Evolutionary conservation across 2,888 invertebrate genomes (phyloP), one percentile per base, ranked within the genome.

Genomic region (Yponomeuta sedellus): DNA sequence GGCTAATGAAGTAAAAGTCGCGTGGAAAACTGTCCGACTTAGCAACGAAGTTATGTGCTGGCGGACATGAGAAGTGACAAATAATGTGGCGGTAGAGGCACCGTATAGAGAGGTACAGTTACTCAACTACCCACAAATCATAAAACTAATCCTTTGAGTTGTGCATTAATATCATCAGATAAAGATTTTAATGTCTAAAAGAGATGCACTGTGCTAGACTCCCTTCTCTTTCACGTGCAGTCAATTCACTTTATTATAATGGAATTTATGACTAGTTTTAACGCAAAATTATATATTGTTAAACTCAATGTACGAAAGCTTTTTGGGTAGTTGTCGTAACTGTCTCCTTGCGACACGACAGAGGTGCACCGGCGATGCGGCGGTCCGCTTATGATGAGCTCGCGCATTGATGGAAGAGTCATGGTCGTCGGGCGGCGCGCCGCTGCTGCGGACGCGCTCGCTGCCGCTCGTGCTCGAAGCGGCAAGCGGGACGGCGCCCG

Each of bases 361-460:
- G 44, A 16, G 44, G 44, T 61, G 61, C 77, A 77, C 77, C 71
- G 74, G 74, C 79, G 86, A 88, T 88, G 81, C 88, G 89, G 89
- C 73, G 76, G 75, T 75, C 70, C 71, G 82, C 84, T 82, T 88
- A 90, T 79, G 78, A 91, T 91, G 90, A 85, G 83, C 88, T 77
- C 77, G 78, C 77, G 88, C 79, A 78, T 88, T 91, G 82, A 91
- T 91, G 91, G 91, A 91, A 90, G 91, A 91, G 82, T 91, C 91
- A 77, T 91, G 91, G 91, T 90, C 90, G 85, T 91, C 91, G 83
- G 87, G 91, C 85, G 88, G 92, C 79, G 89, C 89, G 87, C 90
- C 92, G 80, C 92, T 94, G 72, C 92, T 93, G 82, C 92, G 94
- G 77, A 94, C 94, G 78, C 90, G 93, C 75, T 94, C 94, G 66